Conservation (phyloP, 1,140 invertebrate species). For the Eriosoma lanigerum region DNA sequence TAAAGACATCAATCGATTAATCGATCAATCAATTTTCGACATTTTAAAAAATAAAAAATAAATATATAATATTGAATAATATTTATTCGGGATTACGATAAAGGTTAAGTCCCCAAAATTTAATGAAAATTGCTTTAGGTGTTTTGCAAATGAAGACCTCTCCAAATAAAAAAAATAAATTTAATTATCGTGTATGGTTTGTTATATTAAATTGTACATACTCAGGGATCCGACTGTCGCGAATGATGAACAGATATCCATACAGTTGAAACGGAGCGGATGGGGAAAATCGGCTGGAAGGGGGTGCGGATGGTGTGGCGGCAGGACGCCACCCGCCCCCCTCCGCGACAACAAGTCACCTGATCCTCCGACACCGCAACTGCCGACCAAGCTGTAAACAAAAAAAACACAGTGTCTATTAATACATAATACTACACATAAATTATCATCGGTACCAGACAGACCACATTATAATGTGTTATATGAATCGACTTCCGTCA, state of each 20-base stretch:
- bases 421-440: background rate
- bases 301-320: constrained; percentile 50
- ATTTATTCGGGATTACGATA: too few species aligned
- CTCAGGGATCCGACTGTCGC: constrained; percentile 44
- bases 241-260: constrained; percentile 49
- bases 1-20: too few species aligned
- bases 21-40: too few species aligned
- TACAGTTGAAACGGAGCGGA: constrained; percentile 47
- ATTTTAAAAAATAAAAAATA: too few species aligned
- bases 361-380: constrained; percentile 43
- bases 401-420: background rate
- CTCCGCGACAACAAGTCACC: constrained; percentile 42
- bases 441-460: background rate
- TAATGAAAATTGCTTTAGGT: too few species aligned
- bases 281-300: constrained; percentile 42
- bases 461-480: too few species aligned
- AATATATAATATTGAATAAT: too few species aligned
- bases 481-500: background rate
- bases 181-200: too few species aligned
- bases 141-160: too few species aligned
- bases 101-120: too few species aligned
- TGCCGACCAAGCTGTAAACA: constrained; percentile 42
- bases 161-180: too few species aligned
- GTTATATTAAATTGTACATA: background rate
- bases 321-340: constrained; percentile 50